phyloP scores from a whole-genome alignment of 2,113 vertebrate genomes.

The Murina feae region DNA sequence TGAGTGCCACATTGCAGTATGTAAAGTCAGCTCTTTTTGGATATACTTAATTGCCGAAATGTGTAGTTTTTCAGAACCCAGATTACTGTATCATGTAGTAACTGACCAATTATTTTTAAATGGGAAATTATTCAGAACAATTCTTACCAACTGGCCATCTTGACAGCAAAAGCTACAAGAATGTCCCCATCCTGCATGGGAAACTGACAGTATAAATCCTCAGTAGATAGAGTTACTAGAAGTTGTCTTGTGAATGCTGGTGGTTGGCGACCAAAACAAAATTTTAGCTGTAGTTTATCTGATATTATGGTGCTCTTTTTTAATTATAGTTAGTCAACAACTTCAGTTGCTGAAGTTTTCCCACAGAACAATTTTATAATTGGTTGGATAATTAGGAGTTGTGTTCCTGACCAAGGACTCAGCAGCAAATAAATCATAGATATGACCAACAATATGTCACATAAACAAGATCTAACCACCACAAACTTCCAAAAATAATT shows the following conservation, averaged over 20 bases:
- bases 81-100: background rate
- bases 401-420: slow-evolving; percentile 66
- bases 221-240: background rate
- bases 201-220: background rate
- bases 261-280: slow-evolving; percentile 6
- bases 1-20: background rate
- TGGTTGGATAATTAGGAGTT: slow-evolving; percentile 64
- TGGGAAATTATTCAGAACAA: slow-evolving; percentile 40
- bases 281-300: slow-evolving; percentile 41
- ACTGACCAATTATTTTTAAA: slow-evolving; percentile 48
- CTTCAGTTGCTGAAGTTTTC: slow-evolving; percentile 55
- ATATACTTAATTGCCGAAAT: background rate
- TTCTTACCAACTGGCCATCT: slow-evolving; percentile 11
- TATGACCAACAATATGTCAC: slow-evolving; percentile 64
- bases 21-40: background rate
- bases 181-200: background rate
- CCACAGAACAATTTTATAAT: slow-evolving; percentile 63
- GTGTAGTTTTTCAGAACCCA: background rate
- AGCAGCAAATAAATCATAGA: slow-evolving; percentile 64
- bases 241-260: background rate
- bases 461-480: slow-evolving; percentile 45
- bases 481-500: slow-evolving; percentile 58
- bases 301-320: slow-evolving; percentile 28
- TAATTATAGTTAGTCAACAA: slow-evolving; percentile 47
- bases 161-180: background rate